Evolutionary conservation across 2,888 invertebrate genomes (phyloP).

Genomic region (Bursaphelenchus okinawaensis): DNA sequence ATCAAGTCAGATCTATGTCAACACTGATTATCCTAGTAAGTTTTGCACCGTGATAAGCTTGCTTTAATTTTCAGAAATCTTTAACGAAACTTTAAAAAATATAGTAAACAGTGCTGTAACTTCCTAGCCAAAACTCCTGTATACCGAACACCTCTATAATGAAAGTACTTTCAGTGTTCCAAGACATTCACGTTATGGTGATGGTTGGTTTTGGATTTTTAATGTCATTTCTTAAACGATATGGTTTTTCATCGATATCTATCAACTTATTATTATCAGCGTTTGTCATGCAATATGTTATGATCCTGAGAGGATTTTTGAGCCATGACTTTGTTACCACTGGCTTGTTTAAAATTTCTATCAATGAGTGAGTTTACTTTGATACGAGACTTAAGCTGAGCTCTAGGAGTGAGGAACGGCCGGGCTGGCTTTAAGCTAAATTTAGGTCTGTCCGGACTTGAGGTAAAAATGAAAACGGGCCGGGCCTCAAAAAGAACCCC

Average conservation of each 20-base stretch:
- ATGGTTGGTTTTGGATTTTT: conserved; percentile 55
- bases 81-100: not conserved
- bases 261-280: conserved; percentile 79
- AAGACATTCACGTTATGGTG: conserved; percentile 56
- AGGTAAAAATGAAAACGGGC: no score
- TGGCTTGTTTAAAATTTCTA: conserved; percentile 46
- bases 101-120: not conserved
- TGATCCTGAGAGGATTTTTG: conserved; percentile 58
- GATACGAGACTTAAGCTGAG: not conserved
- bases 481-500: no score
- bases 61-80: not conserved
- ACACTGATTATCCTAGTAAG: conserved; percentile 46
- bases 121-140: conserved; percentile 4
- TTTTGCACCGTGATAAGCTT: conserved; percentile 3
- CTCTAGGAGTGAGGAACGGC: not conserved
- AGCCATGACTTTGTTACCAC: conserved; percentile 38
- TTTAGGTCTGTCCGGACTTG: no score
- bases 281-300: conserved; percentile 75
- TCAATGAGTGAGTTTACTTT: conserved; percentile 38
- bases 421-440: not conserved
- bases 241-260: conserved; percentile 82
- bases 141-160: not conserved
- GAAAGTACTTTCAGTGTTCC: conserved; percentile 41
- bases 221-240: conserved; percentile 62
- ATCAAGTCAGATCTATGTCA: conserved; percentile 37